A percentile compares a stretch with the other conserved stretches of the same genome.
Evolutionary conservation across 2,113 vertebrate species (phyloP).

Genomic region (Pycnonotus jocosus): DNA sequence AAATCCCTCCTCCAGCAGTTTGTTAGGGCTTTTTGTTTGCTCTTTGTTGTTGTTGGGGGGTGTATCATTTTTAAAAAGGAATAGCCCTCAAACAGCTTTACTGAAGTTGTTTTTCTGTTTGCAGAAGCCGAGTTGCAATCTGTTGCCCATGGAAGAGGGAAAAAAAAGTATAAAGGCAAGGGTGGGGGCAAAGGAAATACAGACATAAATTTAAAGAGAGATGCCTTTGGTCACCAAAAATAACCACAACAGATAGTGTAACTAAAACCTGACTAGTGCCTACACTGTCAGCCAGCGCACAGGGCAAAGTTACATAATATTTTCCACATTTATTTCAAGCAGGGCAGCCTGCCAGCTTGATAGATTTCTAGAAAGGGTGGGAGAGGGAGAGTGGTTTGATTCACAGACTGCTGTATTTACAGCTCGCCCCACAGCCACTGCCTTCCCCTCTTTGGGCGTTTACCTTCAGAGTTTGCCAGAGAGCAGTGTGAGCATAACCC

Average conservation of each 20-base stretch:
- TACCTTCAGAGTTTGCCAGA: slow-evolving; percentile 20
- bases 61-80: background rate
- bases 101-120: background rate
- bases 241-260: slow-evolving; percentile 40
- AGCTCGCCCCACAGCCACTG: background rate
- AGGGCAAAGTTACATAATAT: slow-evolving; percentile 54
- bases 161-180: background rate
- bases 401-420: slow-evolving; percentile 46
- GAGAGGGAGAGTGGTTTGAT: slow-evolving; percentile 46
- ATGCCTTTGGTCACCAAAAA: slow-evolving; percentile 40
- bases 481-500: background rate
- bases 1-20: background rate
- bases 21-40: background rate
- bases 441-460: slow-evolving; percentile 15
- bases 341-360: slow-evolving; percentile 38
- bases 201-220: slow-evolving; percentile 34
- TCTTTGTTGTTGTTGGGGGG: background rate
- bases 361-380: slow-evolving; percentile 52
- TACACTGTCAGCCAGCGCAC: background rate
- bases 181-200: background rate
- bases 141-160: background rate
- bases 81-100: background rate
- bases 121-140: background rate
- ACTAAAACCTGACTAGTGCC: slow-evolving; percentile 9
- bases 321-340: slow-evolving; percentile 61